Conservation (phyloP, 2,113 vertebrate species). For the Phrynocephalus versicolor region DNA sequence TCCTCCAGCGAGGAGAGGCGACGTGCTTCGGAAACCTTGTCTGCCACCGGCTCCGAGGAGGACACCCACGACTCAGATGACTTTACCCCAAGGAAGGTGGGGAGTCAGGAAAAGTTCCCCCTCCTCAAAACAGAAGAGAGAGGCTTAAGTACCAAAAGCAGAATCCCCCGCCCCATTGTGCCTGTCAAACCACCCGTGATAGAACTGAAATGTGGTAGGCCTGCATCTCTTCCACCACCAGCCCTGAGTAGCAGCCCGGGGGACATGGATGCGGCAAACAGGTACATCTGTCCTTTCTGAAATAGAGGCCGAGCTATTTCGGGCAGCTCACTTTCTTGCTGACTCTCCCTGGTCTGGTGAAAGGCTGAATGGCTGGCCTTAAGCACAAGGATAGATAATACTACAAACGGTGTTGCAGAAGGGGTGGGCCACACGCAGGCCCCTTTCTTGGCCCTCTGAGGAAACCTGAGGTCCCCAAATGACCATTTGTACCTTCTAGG, state of each 20-base stretch:
- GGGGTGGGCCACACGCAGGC: too few species aligned
- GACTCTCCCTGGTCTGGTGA: too few species aligned
- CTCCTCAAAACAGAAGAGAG: conserved; percentile 69
- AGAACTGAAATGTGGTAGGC: conserved; percentile 34
- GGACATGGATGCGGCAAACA: conserved; percentile 66
- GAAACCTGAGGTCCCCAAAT: too few species aligned
- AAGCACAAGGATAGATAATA: too few species aligned
- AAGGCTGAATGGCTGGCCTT: too few species aligned
- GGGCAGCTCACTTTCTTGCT: background rate
- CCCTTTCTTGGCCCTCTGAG: too few species aligned
- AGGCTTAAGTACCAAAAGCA: conserved; percentile 75
- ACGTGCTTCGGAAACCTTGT: conserved; percentile 84
- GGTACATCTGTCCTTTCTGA: conserved; percentile 71
- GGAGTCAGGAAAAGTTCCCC: conserved; percentile 54
- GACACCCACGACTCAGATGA: conserved; percentile 86
- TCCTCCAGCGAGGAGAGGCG: conserved; percentile 87
- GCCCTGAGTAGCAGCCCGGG: conserved; percentile 56
- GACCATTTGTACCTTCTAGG: too few species aligned
- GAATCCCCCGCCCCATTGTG: conserved; percentile 86
- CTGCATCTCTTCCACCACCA: background rate
- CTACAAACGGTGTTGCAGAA: too few species aligned
- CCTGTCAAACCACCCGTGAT: conserved; percentile 66
- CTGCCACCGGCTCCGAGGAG: conserved; percentile 90
- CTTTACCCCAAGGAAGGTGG: conserved; percentile 71
- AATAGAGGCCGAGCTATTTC: background rate